Evolutionary conservation across 1,140 invertebrate genomes (phyloP).

Genomic region (Elymnias hypermnestra): DNA sequence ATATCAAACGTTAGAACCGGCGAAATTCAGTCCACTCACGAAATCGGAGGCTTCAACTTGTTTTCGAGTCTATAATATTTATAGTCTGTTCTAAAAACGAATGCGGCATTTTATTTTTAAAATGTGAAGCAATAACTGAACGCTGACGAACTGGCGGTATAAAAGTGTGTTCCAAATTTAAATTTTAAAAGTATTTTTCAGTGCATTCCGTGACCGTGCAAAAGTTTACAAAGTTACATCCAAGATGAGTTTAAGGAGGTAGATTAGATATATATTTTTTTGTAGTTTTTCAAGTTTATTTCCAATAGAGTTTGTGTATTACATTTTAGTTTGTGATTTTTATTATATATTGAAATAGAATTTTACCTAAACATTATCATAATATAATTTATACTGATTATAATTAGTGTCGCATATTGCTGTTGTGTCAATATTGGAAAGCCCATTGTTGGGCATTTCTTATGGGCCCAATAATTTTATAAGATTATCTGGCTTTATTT

Average conservation of each 20-base stretch:
- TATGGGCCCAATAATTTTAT: no score
- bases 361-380: no score
- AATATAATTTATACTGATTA: no score
- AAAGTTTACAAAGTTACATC: not conserved
- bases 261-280: not conserved
- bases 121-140: constrained; percentile 10
- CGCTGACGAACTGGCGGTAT: not conserved
- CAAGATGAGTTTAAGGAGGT: constrained; percentile 22
- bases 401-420: no score
- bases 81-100: constrained; percentile 14
- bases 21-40: constrained; percentile 38
- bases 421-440: no score
- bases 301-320: no score
- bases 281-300: no score
- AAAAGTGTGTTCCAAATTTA: not conserved
- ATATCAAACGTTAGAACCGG: constrained; percentile 23
- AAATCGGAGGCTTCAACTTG: constrained; percentile 37
- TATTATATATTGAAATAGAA: no score
- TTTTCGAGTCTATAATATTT: constrained; percentile 28
- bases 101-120: constrained; percentile 17
- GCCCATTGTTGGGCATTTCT: no score
- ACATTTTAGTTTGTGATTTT: no score
- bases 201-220: not conserved
- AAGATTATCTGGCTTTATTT: no score
- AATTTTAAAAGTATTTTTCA: not conserved